Base-by-base conservation (phyloP, 23 tunicate genomes). In the Aplidium turbinatum region DNA sequence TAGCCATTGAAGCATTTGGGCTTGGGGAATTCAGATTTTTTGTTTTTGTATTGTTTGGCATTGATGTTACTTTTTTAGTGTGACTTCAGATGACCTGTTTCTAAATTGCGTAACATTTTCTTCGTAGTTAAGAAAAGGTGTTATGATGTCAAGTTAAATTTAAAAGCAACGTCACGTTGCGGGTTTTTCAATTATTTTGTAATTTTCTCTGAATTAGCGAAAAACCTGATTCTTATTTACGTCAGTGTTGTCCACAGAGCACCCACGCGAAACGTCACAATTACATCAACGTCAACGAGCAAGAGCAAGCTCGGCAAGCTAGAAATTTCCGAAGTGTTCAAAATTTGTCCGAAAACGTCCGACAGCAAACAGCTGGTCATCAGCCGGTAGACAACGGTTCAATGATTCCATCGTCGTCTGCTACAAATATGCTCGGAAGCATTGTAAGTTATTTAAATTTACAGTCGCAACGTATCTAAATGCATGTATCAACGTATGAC, bases 281-380 rank as follows among this genome's bases (percentile, higher is more conserved):
- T 60, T 76, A 76, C 72, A 76, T 76, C 42, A 76, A 71, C 29
- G 82, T 76, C 16, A 61, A 76, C 27, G 82, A 76, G 58, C 82
- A 76, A 35, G 82, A 76, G 1, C 82, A 45, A 27, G 53, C 26
- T 6, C 58, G 36, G 16, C 72, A 74, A 27, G 20, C 31, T 20
- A 11, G 50, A 27, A 76, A 62, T 33, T 47, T 33, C 40, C 58
- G 60, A 76, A 62, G 42, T 35, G 20, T 61, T 23, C 72, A 58
- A 60, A 76, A 76, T 22, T 4, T 35, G 22, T 7, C 82, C 42
- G 82, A 76, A 61, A 35, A 42, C 33, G 23, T 31, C 58, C 82
- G 58, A 46, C 68, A 58, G 27, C 82, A 76, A 42, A 42, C 71
- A 7, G 53, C 24, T 5, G 50, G 7, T 24, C 79, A 74, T 35